These are phyloP conservation scores for Osedax frankpressi DNA, from an alignment of 2,888 invertebrate genomes.

Conservation along the genomic window DNA sequence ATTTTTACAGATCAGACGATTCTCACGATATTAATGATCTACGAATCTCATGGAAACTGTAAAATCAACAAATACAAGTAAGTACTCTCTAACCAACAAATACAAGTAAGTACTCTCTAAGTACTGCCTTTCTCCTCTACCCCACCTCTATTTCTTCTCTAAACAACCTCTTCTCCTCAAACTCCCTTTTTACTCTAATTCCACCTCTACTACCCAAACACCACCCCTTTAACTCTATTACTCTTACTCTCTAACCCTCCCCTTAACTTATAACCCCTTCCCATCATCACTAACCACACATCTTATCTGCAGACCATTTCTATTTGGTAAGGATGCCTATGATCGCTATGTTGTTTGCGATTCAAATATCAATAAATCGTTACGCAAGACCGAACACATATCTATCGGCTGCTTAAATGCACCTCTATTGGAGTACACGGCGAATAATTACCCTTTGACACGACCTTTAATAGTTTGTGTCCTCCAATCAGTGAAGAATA, in stretches of 20 bases:
- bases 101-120: neutral
- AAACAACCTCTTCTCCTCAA: too few species aligned
- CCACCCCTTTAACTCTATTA: too few species aligned
- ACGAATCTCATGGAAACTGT: neutral
- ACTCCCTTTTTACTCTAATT: too few species aligned
- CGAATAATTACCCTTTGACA: neutral
- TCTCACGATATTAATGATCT: neutral
- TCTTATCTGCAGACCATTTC: neutral
- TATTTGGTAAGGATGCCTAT: neutral
- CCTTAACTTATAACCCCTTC: too few species aligned
- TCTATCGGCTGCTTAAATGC: neutral
- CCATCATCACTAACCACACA: too few species aligned
- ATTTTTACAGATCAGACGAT: neutral
- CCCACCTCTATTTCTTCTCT: too few species aligned
- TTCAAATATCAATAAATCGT: neutral
- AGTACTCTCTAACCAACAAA: neutral
- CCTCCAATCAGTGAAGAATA: too few species aligned
- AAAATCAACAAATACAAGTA: neutral
- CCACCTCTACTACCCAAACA: too few species aligned
- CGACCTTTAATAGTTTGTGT: neutral
- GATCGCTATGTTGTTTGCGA: neutral
- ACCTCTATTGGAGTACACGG: neutral
- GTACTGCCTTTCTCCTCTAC: too few species aligned
- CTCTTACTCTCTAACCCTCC: neutral
- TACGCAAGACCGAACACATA: neutral